Percentiles rank a stretch among this genome's conserved stretches.
These are phyloP conservation scores for Oligia fasciuncula DNA, from an alignment of 2,888 invertebrate species.

Conservation along the genomic window DNA sequence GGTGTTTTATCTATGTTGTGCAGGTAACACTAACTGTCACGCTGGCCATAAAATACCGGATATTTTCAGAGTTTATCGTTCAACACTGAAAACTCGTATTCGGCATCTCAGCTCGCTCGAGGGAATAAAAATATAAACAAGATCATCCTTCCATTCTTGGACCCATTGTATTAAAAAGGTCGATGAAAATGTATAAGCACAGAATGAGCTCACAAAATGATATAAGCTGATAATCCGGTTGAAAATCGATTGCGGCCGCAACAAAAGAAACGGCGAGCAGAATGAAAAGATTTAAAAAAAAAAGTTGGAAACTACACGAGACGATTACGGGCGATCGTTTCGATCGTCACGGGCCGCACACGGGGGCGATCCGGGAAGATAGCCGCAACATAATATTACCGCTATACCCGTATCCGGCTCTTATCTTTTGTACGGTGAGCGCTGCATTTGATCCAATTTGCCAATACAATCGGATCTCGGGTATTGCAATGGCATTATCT, in stretches of 20 bases:
- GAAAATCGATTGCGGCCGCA: conserved; percentile 66
- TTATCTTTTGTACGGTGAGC: conserved; percentile 89
- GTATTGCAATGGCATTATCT: conserved; percentile 90
- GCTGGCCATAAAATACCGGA: conserved; percentile 37
- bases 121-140: conserved; percentile 47
- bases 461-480: conserved; percentile 89
- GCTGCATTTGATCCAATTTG: conserved; percentile 91
- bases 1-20: conserved; percentile 45
- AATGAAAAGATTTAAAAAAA: conserved; percentile 72
- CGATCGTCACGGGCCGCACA: conserved; percentile 72
- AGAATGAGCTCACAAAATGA: conserved; percentile 63
- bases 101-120: conserved; percentile 35
- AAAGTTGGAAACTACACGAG: conserved; percentile 72
- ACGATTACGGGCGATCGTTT: conserved; percentile 74
- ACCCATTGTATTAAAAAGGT: conserved; percentile 62
- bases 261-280: conserved; percentile 71
- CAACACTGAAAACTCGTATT: conserved; percentile 45
- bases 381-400: conserved; percentile 84
- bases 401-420: conserved; percentile 80
- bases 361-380: conserved; percentile 76
- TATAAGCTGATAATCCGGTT: conserved; percentile 72
- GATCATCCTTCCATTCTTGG: conserved; percentile 43
- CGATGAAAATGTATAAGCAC: conserved; percentile 63
- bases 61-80: conserved; percentile 43
- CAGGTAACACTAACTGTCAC: conserved; percentile 54